These are phyloP conservation scores for Choristoneura fumiferana DNA, from an alignment of 1,140 invertebrate species.

Conservation along the genomic window DNA sequence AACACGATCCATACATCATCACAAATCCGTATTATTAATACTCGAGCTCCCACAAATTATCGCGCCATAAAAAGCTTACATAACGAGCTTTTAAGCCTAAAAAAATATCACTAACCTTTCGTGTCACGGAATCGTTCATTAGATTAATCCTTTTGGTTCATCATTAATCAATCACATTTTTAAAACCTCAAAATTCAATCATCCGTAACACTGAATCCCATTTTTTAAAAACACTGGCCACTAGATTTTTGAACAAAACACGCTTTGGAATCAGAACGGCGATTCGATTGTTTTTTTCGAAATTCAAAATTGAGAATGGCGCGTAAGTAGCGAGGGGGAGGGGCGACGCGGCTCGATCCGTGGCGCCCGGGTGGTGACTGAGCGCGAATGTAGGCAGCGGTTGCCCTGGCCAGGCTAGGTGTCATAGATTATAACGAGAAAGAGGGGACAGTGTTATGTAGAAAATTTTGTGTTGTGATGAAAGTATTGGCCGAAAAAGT, in stretches of 20 bases:
- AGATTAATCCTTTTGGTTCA: too few species aligned
- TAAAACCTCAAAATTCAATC: too few species aligned
- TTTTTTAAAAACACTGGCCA: not conserved
- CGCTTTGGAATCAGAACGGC: not conserved
- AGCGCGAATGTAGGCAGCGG: slow-evolving; percentile 60
- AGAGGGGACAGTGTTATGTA: slow-evolving; percentile 24
- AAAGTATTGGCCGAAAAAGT: too few species aligned
- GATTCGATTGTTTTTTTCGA: slow-evolving; percentile 20
- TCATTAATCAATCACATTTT: too few species aligned
- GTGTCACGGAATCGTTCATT: not conserved
- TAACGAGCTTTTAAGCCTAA: not conserved
- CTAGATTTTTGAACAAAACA: not conserved
- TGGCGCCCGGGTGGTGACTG: slow-evolving; percentile 55
- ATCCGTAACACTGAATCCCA: too few species aligned
- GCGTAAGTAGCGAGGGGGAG: slow-evolving; percentile 35
- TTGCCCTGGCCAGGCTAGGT: slow-evolving; percentile 60
- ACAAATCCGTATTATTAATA: slow-evolving; percentile 11
- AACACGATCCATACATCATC: slow-evolving; percentile 5
- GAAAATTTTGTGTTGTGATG: not conserved
- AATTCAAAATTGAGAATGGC: slow-evolving; percentile 43
- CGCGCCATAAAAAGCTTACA: slow-evolving; percentile 5
- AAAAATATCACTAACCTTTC: not conserved
- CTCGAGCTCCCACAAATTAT: not conserved
- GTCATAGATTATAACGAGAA: slow-evolving; percentile 42
- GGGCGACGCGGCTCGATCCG: slow-evolving; percentile 27